A percentile compares a stretch with the other conserved stretches of the same genome.
Evolutionary conservation across 2,888 invertebrate genomes (phyloP).

Genomic region (Ectropis crepuscularia): DNA sequence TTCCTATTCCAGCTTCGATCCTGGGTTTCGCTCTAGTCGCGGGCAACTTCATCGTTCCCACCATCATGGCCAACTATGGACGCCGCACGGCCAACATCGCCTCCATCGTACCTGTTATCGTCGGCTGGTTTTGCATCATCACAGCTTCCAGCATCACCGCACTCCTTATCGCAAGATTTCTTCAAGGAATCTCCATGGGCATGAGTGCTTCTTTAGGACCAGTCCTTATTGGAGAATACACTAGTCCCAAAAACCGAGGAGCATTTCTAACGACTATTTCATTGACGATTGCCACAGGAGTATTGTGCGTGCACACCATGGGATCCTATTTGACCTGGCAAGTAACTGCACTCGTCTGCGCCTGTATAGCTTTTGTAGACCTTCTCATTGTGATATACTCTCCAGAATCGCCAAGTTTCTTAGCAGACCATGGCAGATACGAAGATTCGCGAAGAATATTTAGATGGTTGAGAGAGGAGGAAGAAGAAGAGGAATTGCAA

Average conservation of each 20-base stretch:
- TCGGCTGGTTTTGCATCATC: slow-evolving; percentile 83
- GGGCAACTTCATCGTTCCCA: slow-evolving; percentile 64
- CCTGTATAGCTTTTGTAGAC: slow-evolving; percentile 67
- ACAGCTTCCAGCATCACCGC: slow-evolving; percentile 60
- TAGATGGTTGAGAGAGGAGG: slow-evolving; percentile 78
- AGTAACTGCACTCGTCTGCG: slow-evolving; percentile 72
- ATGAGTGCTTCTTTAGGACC: slow-evolving; percentile 67
- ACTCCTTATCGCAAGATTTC: slow-evolving; percentile 55
- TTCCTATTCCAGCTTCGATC: slow-evolving; percentile 60
- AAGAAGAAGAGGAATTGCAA: slow-evolving; percentile 61
- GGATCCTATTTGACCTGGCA: slow-evolving; percentile 84
- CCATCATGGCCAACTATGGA: slow-evolving; percentile 82
- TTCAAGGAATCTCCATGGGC: slow-evolving; percentile 71
- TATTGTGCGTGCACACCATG: slow-evolving; percentile 81
- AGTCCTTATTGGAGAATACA: slow-evolving; percentile 77
- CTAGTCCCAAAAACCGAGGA: slow-evolving; percentile 82
- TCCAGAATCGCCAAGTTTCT: slow-evolving; percentile 86
- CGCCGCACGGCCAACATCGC: slow-evolving; percentile 77
- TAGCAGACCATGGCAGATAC: slow-evolving; percentile 78
- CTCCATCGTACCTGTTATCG: slow-evolving; percentile 70
- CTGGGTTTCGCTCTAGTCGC: slow-evolving; percentile 63
- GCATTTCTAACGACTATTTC: slow-evolving; percentile 82
- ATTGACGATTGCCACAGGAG: slow-evolving; percentile 80
- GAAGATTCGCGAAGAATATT: slow-evolving; percentile 81
- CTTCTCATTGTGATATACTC: slow-evolving; percentile 58